Conservation (phyloP, 2,113 vertebrate genomes). For the Eublepharis macularius region DNA sequence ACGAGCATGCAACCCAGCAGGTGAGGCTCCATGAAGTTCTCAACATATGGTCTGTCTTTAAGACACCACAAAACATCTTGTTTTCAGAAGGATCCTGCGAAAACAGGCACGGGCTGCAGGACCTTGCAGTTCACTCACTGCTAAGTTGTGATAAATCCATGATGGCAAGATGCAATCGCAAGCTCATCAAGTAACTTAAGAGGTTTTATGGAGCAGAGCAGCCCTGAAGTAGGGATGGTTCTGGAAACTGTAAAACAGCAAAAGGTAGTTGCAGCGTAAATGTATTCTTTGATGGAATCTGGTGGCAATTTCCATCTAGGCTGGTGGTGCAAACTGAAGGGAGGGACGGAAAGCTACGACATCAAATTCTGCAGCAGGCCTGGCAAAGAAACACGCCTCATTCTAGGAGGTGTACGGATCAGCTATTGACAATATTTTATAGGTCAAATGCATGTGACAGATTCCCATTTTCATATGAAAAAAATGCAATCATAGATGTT, state of each 20-base stretch:
- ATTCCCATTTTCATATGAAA: constrained; percentile 15
- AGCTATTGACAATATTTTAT: background rate
- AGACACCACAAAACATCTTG: no score
- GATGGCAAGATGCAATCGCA: background rate
- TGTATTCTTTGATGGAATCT: background rate
- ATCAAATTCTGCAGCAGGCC: accelerated
- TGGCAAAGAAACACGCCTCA: background rate
- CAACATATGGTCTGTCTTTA: no score
- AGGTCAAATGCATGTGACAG: constrained; percentile 12
- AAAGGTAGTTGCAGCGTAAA: background rate
- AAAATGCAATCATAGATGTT: background rate
- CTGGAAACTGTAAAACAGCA: background rate
- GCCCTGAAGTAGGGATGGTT: background rate
- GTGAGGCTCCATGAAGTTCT: no score
- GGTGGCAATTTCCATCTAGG: background rate
- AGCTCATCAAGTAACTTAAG: background rate
- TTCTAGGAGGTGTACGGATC: background rate
- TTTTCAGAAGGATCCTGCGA: background rate
- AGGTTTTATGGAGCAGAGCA: background rate
- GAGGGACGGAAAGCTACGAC: background rate
- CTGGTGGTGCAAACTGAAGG: background rate
- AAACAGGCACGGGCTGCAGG: background rate
- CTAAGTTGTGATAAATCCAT: background rate
- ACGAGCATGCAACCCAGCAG: no score
- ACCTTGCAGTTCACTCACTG: background rate